Conservation (phyloP, 30 jellyfish, hydroid and myxozoan species). For the Aurelia aurita complex sp. Pacific region DNA sequence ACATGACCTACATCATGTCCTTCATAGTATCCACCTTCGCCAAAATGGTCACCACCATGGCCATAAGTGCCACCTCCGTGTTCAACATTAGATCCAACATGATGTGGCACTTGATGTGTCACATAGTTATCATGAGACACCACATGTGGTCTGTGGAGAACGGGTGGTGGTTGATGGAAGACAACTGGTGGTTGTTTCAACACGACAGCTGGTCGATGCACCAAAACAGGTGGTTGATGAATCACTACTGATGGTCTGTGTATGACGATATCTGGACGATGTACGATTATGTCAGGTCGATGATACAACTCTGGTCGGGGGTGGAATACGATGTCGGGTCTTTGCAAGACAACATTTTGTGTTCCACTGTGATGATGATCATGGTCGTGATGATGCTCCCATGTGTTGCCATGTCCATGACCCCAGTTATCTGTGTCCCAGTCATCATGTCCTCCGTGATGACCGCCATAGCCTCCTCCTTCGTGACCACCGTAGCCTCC, state of each 20-base stretch:
- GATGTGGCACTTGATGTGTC: constrained; percentile 90
- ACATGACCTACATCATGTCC: constrained; percentile 76
- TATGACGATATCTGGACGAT: constrained; percentile 97
- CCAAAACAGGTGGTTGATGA: constrained; percentile 97
- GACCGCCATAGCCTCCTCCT: constrained; percentile 63
- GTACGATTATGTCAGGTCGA: constrained; percentile 95
- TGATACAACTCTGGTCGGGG: constrained; percentile 98
- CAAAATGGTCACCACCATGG: constrained; percentile 53
- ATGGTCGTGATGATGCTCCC: constrained; percentile 85
- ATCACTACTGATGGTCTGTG: constrained; percentile 98
- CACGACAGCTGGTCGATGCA: constrained; percentile 97
- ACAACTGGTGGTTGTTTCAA: constrained; percentile 94
- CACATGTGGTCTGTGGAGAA: constrained; percentile 86
- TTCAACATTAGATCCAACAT: constrained; percentile 87
- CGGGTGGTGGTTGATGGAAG: constrained; percentile 98
- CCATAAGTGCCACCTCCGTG: constrained; percentile 83
- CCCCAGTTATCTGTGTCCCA: constrained; percentile 71
- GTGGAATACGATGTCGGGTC: constrained; percentile 97
- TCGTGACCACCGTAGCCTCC: constrained; percentile 65
- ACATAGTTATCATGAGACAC: constrained; percentile 93
- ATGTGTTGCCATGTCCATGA: constrained; percentile 73
- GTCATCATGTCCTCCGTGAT: constrained; percentile 77
- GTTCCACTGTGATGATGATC: constrained; percentile 81
- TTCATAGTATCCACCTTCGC: constrained; percentile 45
- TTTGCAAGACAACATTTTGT: constrained; percentile 84